Evolutionary conservation across 92 coral and sea anemone species (phyloP).

Genomic region (Zoanthus sociatus): DNA sequence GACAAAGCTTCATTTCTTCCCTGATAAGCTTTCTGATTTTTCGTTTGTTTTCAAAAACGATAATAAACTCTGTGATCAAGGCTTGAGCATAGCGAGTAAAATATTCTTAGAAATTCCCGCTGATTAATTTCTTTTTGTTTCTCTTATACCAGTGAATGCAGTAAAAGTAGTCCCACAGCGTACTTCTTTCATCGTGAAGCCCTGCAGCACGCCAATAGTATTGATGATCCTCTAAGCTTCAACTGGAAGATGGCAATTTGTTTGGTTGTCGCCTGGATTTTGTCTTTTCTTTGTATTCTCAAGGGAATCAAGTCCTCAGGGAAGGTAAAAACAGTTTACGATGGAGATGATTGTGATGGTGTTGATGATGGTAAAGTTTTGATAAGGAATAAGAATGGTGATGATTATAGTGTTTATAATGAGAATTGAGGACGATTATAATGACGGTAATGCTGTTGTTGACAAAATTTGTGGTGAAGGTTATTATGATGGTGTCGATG

Average conservation of each 20-base stretch:
- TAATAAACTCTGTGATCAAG: too few relatives aligned
- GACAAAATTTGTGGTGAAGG: neutral
- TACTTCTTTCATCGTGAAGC: conserved; percentile 90
- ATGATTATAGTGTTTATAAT: too few relatives aligned
- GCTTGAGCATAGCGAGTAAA: too few relatives aligned
- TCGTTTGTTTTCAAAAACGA: too few relatives aligned
- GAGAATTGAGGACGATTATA: neutral
- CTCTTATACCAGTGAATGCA: conserved; percentile 64
- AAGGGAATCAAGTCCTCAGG: conserved; percentile 95
- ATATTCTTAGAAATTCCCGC: too few relatives aligned
- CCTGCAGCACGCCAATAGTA: conserved; percentile 78
- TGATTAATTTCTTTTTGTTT: neutral
- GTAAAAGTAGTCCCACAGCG: conserved; percentile 80
- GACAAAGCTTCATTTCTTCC: too few relatives aligned
- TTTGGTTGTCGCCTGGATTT: conserved; percentile 80
- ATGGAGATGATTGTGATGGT: too few relatives aligned
- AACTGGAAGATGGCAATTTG: conserved; percentile 94
- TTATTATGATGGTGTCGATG: neutral
- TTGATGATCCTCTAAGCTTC: conserved; percentile 77
- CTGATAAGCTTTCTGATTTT: too few relatives aligned
- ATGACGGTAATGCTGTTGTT: neutral
- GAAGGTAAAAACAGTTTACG: conserved; percentile 60
- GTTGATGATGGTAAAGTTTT: too few relatives aligned
- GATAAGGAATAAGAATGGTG: too few relatives aligned
- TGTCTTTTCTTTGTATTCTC: conserved; percentile 85